A percentile compares a stretch with the other conserved stretches of the same genome.
These are phyloP conservation scores for Scaptomyza pallida DNA, from an alignment of 1,140 invertebrate genomes.

Conservation along the genomic window DNA sequence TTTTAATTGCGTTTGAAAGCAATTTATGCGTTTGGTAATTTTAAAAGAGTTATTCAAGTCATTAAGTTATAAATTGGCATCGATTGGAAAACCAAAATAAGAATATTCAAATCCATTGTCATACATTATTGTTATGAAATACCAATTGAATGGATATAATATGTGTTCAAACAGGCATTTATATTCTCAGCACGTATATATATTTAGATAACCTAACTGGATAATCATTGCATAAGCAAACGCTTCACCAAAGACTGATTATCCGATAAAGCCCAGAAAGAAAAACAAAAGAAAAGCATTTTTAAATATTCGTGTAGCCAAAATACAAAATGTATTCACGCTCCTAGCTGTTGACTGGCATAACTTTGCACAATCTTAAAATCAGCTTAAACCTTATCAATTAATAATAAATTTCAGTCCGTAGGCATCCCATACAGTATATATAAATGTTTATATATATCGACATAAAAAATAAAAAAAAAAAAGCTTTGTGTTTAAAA, in stretches of 20 bases:
- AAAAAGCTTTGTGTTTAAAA: no score
- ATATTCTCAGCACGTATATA: not conserved
- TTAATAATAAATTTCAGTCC: slow-evolving; percentile 75
- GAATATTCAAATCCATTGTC: not conserved
- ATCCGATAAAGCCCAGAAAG: slow-evolving; percentile 5
- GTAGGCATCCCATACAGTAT: slow-evolving; percentile 52
- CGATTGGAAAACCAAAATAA: not conserved
- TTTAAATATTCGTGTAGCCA: not conserved
- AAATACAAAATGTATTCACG: slow-evolving; percentile 6
- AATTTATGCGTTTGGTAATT: not conserved
- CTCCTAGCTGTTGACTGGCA: slow-evolving; percentile 26
- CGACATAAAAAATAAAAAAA: slow-evolving; percentile 3
- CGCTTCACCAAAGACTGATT: slow-evolving; percentile 9
- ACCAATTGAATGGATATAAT: not conserved
- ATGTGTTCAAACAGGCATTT: not conserved
- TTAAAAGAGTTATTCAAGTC: not conserved
- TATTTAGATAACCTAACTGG: not conserved
- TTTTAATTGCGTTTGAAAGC: not conserved
- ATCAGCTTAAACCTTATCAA: slow-evolving; percentile 77
- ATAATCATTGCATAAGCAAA: not conserved
- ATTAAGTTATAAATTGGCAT: not conserved
- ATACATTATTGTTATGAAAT: not conserved
- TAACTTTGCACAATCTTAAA: slow-evolving; percentile 48
- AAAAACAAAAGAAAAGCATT: not conserved
- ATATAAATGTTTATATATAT: slow-evolving; percentile 43